phyloP scores from a whole-genome alignment of 2,888 invertebrate genomes.

The Thereva unica region DNA sequence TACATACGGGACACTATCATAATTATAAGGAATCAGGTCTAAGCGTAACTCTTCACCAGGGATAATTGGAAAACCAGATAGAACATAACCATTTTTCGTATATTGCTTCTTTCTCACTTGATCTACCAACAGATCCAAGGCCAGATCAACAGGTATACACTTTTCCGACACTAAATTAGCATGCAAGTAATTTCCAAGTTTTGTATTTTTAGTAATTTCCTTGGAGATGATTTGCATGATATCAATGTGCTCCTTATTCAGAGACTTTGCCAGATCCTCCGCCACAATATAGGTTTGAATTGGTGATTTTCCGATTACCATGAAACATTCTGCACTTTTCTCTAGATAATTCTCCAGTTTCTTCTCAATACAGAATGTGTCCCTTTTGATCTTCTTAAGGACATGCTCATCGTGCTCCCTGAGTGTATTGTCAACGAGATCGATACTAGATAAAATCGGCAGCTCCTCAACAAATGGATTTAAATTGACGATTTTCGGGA shows the following conservation, averaged over 20 bases:
- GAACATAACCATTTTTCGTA: slow-evolving; percentile 66
- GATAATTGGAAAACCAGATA: slow-evolving; percentile 69
- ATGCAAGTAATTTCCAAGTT: slow-evolving; percentile 64
- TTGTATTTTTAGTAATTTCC: slow-evolving; percentile 63
- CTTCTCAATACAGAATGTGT: slow-evolving; percentile 14
- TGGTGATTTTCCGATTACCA: slow-evolving; percentile 66
- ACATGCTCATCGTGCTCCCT: too few relatives aligned
- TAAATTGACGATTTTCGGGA: slow-evolving; percentile 32
- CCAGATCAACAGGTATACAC: slow-evolving; percentile 60
- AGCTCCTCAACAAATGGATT: slow-evolving; percentile 38
- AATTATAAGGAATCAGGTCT: slow-evolving; percentile 6
- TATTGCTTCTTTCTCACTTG: slow-evolving; percentile 61
- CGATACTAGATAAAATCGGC: too few relatives aligned
- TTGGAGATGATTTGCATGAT: slow-evolving; percentile 62
- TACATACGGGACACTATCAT: slow-evolving; percentile 12
- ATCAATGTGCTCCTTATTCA: slow-evolving; percentile 64
- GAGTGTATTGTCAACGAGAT: too few relatives aligned
- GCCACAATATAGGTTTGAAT: slow-evolving; percentile 62
- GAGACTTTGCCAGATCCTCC: slow-evolving; percentile 62
- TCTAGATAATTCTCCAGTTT: slow-evolving; percentile 18
- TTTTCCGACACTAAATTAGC: slow-evolving; percentile 64
- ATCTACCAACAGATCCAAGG: slow-evolving; percentile 61
- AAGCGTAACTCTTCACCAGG: slow-evolving; percentile 48
- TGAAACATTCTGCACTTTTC: slow-evolving; percentile 59
- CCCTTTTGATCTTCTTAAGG: too few relatives aligned